Base-by-base conservation (phyloP, 1,140 invertebrate species). In the Zaprionus africanus region DNA sequence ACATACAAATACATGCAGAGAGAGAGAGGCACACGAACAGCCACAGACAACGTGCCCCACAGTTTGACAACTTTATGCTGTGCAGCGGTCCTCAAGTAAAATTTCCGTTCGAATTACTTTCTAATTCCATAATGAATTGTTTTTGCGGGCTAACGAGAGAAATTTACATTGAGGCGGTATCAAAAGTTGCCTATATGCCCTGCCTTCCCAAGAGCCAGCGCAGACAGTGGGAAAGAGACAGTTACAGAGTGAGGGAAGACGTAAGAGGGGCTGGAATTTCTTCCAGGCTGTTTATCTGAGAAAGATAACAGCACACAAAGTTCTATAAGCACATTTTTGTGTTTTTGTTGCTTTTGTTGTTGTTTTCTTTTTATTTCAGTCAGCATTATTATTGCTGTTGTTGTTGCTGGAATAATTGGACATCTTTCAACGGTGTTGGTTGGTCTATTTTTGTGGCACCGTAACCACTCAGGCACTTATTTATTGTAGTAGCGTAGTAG, bases 51-150 rank as follows among this genome's bases (percentile, higher is more conserved):
- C 53, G 65, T 51, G 46, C 17, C 46, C 19, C 28, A 17, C 59
- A 51, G 36, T 43, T 67, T 62, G 62, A 58, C 65, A 81, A 84
- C 74, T 86, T 82, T 87, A 60, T 69, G 60, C 64, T 82, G 82
- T 79, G 79, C 82, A 85, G 59, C 83, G 76, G 76, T 71, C 76
- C 80, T 80, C 71, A 78, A 88, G 81, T 76, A 88, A 88, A 88
- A 88, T 88, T 88, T 88, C 84, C 81, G 84, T 88, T 88, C 85
- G 84, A 88, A 88, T 88, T 88, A 88, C 81, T 88, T 88, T 88
- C 84, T 88, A 88, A 88, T 88, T 84, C 84, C 83, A 76, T 88
- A 88, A 88, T 88, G 84, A 88, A 88, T 88, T 88, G 84, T 88
- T 88, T 88, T 88, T 79, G 66, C 43, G 36, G 51, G 78, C 84